Percentiles rank a stretch among this genome's conserved stretches.
These are phyloP conservation scores for Balaeniceps rex DNA, from an alignment of 2,113 vertebrate species.

Conservation along the genomic window DNA sequence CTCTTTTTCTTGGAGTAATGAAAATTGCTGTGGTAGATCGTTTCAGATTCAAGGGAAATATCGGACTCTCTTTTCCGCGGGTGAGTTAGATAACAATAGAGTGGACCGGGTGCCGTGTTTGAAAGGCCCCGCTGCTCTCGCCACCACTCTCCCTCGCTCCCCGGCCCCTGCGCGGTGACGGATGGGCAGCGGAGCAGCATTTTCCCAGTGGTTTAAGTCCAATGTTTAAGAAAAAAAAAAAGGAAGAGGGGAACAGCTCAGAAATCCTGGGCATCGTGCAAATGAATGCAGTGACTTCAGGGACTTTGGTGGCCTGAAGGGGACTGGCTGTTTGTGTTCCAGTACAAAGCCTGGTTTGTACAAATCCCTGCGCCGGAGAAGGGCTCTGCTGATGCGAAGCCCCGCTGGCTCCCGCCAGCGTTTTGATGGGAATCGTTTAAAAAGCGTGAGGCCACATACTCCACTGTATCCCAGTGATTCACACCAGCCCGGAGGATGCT, in stretches of 20 bases:
- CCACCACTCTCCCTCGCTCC: background rate
- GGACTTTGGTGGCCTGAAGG: background rate
- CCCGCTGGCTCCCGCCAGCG: rapidly evolving
- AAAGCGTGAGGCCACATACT: background rate
- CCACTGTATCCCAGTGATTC: background rate
- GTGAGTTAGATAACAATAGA: slow-evolving; percentile 20
- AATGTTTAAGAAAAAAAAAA: background rate
- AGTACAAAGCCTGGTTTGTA: background rate
- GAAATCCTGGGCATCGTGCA: background rate
- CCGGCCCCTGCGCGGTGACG: background rate
- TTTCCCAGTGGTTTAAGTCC: background rate
- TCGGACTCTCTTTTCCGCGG: slow-evolving; percentile 1
- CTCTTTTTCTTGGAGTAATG: slow-evolving; percentile 62
- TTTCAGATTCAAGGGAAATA: slow-evolving; percentile 60
- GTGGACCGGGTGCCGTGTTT: background rate
- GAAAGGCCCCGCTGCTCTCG: background rate
- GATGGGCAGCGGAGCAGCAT: rapidly evolving
- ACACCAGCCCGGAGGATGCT: background rate
- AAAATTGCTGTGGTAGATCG: slow-evolving; percentile 66
- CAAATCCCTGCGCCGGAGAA: background rate
- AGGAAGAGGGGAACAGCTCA: background rate
- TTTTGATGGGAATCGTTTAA: background rate
- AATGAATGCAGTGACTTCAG: background rate
- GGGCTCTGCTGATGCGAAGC: background rate
- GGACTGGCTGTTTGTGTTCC: background rate